Base-by-base conservation (phyloP, 2,888 invertebrate species). In the Corbicula japonica region DNA sequence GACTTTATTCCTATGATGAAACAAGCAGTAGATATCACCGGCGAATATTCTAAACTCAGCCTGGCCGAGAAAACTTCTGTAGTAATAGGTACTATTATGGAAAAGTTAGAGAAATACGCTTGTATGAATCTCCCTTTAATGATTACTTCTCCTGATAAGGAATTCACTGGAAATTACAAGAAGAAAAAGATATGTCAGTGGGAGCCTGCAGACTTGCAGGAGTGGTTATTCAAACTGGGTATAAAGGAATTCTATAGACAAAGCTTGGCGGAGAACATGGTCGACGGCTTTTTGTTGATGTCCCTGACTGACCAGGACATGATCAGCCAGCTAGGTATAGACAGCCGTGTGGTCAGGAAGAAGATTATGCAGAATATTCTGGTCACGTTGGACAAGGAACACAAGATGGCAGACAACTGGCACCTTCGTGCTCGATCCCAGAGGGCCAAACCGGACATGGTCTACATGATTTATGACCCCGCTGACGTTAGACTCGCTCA, bases 281-380 rank as follows among this genome's bases (percentile, higher is more conserved):
- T 93, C 23, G 92, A 93, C 79, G 93, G 93, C 0, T 92, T 92
- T 80, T 84, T 93, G n/a, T 83, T 93, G n/a, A 90, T 92, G 90
- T 91, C 92, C 0, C 81, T 92, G 41, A 92, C 92, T 1, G 92
- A 93, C 63, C 88, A 89, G 46, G 93, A 93, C 77, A 91, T 93
- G 92, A 86, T 90, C 2, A 80, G 83, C 6, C 87, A 91, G 41
- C 80, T 93, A 15, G 91, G 91, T 5, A 91, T 92, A 26, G 93
- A 93, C 81, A 92, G 92, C 75, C 86, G 91, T 10, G 91, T 91
- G 10, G 91, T 92, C 0, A 78, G 93, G 32, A 92, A 90, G 82
- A 93, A 93, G 81, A 91, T 93, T 48, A 92, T 92, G 91, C 92
- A 92, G 84, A 91, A 92, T 83, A 91, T 93, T 44, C 73, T 92